phyloP scores from a whole-genome alignment of 2,888 invertebrate genomes.

The Drosophila buzzatii region DNA sequence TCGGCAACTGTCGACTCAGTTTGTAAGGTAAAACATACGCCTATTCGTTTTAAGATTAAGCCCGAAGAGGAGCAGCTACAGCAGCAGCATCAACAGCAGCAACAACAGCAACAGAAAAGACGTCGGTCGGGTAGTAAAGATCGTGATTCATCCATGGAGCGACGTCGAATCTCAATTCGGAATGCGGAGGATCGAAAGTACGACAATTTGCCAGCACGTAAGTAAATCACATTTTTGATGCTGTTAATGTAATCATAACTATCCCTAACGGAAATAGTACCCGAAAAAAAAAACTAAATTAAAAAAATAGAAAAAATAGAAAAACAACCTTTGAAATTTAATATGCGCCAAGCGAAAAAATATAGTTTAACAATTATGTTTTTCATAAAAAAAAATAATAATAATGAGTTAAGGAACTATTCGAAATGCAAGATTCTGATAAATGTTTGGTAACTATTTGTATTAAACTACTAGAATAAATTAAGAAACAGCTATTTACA shows the following conservation, averaged over 20 bases:
- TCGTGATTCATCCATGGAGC: conserved; percentile 67
- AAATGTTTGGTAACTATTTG: conserved; percentile 6
- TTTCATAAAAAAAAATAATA: background rate
- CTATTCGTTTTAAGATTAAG: conserved; percentile 83
- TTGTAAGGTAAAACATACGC: conserved; percentile 82
- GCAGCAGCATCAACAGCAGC: background rate
- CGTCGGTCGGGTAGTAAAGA: conserved; percentile 62
- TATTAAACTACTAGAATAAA: background rate
- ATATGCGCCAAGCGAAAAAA: background rate
- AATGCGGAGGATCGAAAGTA: conserved; percentile 87
- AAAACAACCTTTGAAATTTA: background rate
- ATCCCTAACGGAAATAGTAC: background rate
- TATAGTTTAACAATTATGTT: no score
- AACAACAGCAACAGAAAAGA: conserved; percentile 22
- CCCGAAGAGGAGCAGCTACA: conserved; percentile 57
- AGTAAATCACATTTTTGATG: conserved; percentile 73
- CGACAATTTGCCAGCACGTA: conserved; percentile 87
- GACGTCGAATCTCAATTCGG: conserved; percentile 84
- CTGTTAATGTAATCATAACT: background rate
- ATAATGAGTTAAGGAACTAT: background rate
- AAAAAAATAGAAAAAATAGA: no score
- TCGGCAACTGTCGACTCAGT: conserved; percentile 15
- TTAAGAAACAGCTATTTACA: conserved; percentile 1
- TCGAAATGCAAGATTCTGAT: background rate
- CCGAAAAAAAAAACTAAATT: background rate